phyloP scores from a whole-genome alignment of 2,797 vertebrate genomes.

The Manis javanica region DNA sequence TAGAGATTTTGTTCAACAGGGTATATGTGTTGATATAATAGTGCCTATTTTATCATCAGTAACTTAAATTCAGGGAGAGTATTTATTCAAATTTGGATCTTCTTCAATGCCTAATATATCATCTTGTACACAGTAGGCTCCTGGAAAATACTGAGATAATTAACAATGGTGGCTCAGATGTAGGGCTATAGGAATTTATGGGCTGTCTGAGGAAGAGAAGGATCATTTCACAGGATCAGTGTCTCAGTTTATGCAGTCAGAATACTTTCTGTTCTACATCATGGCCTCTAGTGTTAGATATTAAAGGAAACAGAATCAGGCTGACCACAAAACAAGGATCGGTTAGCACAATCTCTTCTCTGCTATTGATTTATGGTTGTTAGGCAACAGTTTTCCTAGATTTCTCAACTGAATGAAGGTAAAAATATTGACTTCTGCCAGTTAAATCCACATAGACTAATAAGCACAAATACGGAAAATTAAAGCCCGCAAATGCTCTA shows the following conservation, averaged over 20 bases:
- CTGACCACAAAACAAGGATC: neutral
- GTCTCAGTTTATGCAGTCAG: neutral
- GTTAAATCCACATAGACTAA: neutral
- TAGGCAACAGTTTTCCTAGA: constrained; percentile 12
- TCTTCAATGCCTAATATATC: neutral
- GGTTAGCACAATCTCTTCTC: neutral
- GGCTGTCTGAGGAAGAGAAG: neutral
- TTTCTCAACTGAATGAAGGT: neutral
- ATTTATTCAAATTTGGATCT: neutral
- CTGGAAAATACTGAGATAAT: neutral
- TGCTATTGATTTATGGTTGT: constrained; percentile 41
- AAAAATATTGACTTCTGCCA: constrained; percentile 31
- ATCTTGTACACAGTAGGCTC: neutral
- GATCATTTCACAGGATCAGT: neutral
- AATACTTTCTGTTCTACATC: neutral
- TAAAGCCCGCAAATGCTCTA: neutral
- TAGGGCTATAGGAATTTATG: neutral
- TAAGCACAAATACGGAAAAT: neutral
- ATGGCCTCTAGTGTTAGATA: neutral
- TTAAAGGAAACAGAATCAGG: neutral
- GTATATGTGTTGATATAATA: neutral
- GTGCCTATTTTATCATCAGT: neutral
- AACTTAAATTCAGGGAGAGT: neutral
- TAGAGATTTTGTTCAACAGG: neutral
- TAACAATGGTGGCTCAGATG: neutral